Conservation (phyloP, 2,797 vertebrate genomes). For the Pelobates cultripes region DNA sequence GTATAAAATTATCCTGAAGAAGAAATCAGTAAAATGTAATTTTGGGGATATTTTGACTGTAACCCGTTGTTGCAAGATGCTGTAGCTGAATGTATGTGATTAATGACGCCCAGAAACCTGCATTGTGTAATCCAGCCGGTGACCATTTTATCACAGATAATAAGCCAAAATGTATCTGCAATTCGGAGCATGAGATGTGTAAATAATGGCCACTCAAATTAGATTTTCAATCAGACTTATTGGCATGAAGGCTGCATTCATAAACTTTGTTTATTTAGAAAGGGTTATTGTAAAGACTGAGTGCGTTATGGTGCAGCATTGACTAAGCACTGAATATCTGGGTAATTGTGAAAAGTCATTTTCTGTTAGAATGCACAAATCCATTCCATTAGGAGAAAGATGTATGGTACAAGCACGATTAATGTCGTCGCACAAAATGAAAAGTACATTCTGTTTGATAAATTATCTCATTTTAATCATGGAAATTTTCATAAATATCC, state of each 20-base stretch:
- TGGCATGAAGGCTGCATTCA: conserved; percentile 83
- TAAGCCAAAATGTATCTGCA: background rate
- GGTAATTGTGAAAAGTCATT: conserved; percentile 99
- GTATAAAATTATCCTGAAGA: no score
- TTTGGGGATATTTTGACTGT: background rate
- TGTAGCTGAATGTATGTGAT: background rate
- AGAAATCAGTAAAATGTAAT: no score
- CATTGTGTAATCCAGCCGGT: background rate
- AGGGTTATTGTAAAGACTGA: conserved; percentile 82
- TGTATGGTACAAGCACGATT: conserved; percentile 91
- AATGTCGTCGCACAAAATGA: conserved; percentile 87
- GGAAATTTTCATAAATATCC: conserved; percentile 80
- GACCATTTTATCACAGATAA: background rate
- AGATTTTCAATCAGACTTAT: conserved; percentile 81
- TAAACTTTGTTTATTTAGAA: conserved; percentile 78
- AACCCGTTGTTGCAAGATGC: background rate
- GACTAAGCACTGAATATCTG: conserved; percentile 83
- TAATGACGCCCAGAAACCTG: background rate
- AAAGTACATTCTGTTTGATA: conserved; percentile 88
- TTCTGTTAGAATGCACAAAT: conserved; percentile 99
- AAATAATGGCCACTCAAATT: conserved; percentile 84
- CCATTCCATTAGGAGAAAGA: conserved; percentile 91
- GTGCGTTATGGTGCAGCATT: conserved; percentile 82
- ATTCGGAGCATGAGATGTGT: background rate
- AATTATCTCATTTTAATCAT: conserved; percentile 91